phyloP scores from a whole-genome alignment of 2,113 vertebrate genomes.

The Macroglossus sobrinus region DNA sequence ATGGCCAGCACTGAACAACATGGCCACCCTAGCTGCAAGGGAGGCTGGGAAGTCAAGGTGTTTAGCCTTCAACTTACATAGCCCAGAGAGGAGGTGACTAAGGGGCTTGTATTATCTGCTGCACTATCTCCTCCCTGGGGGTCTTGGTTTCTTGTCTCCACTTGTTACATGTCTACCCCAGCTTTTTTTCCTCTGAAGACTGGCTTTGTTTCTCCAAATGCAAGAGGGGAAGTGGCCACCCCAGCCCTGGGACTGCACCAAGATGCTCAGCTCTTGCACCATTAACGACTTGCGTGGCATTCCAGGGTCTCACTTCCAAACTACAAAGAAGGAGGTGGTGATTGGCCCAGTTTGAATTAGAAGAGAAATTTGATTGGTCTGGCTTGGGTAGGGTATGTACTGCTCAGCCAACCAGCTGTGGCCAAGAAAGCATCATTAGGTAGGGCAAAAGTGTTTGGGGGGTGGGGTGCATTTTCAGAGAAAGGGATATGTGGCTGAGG shows the following conservation, averaged over 20 bases:
- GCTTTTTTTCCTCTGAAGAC: not conserved
- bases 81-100: not conserved
- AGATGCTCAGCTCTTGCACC: not conserved
- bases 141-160: not conserved
- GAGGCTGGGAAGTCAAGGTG: not conserved
- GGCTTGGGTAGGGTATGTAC: not conserved
- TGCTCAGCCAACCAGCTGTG: not conserved
- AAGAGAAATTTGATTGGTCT: not conserved
- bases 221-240: not conserved
- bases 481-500: not conserved
- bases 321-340: not conserved
- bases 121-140: not conserved
- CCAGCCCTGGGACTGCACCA: not conserved
- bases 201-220: not conserved
- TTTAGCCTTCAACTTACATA: not conserved
- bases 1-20: not conserved
- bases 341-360: not conserved
- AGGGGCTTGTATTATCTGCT: not conserved
- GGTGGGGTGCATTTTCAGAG: not conserved
- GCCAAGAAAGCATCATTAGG: not conserved
- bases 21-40: not conserved
- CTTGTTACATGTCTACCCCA: not conserved
- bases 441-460: not conserved
- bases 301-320: not conserved
- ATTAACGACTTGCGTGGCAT: not conserved